These are phyloP conservation scores for Acleris emargana DNA, from an alignment of 2,888 invertebrate genomes.

Conservation along the genomic window DNA sequence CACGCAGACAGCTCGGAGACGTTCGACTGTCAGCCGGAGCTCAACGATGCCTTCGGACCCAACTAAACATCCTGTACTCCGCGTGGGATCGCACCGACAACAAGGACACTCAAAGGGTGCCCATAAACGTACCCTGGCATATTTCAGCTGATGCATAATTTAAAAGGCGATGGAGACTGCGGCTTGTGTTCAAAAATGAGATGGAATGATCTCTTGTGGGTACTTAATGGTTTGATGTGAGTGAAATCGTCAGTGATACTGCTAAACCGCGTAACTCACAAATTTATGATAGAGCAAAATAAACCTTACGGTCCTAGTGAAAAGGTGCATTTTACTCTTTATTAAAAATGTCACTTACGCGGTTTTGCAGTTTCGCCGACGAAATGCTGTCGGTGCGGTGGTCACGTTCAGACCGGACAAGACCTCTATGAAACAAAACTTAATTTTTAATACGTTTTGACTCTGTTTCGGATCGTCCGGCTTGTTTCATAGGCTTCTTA, in stretches of 20 bases:
- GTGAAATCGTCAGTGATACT: too few relatives aligned
- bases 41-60: constrained; percentile 64
- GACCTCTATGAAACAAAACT: constrained; percentile 25
- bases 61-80: constrained; percentile 53
- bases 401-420: constrained; percentile 5
- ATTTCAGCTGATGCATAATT: background rate
- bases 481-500: constrained; percentile 22
- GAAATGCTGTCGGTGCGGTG: constrained; percentile 18
- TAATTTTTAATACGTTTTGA: constrained; percentile 28
- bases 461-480: constrained; percentile 12
- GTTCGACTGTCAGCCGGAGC: constrained; percentile 74
- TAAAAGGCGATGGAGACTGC: too few relatives aligned
- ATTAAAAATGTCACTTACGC: too few relatives aligned
- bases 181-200: too few relatives aligned
- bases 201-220: background rate
- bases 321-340: too few relatives aligned
- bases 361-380: too few relatives aligned
- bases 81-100: constrained; percentile 9
- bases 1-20: constrained; percentile 86
- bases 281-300: too few relatives aligned
- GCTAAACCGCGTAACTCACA: too few relatives aligned
- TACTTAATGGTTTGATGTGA: background rate
- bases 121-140: background rate
- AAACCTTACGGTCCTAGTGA: too few relatives aligned
- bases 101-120: background rate